Base-by-base conservation (phyloP, 2,888 invertebrate genomes). In the Acronicta aceris region DNA sequence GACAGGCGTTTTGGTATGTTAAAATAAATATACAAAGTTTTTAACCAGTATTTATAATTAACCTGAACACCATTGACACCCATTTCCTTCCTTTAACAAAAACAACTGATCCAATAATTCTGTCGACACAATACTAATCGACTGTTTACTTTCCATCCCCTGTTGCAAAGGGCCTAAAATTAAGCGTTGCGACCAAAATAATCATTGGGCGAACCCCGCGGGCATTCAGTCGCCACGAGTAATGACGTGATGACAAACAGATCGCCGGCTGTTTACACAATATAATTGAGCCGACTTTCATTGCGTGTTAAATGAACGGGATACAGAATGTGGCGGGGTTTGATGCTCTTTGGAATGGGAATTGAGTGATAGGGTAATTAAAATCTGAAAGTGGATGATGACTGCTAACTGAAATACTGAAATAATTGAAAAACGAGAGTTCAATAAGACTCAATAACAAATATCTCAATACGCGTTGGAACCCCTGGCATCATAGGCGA, bases 241-340 rank as follows among this genome's bases (percentile, higher is more conserved):
- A 74, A 68, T 68, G 49, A 25, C 21, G 59, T 54, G 76, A 54
- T 71, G 76, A 75, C 80, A 76, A 72, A 76, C 67, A 66, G 67
- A 79, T 68, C 63, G 73, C 59, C 53, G 40, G 58, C 57, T 78
- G 79, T 81, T 79, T 71, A 66, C 74, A 74, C 58, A 43, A 69
- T 63, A 71, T 79, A 69, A 81, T 81, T 81, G 71, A 71, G 60
- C 64, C 62, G 60, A 65, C 67, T 78, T 79, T 70, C 58, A 43
- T 41, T 61, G 59, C 57, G 63, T 63, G 56, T 62, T 50, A 71
- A 61, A 33, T 13, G 53, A 53, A 56, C 17, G 25, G 41, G 40
- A 13, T 51, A n/a, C 40, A 27, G 36, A 33, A 49, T 41, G 40
- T 51, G 43, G n/a, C 33, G 0, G 33, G 16, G 33, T 42, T 41